Evolutionary conservation across 2,113 vertebrate species (phyloP), one percentile per base, ranked within the genome.

Genomic region (Microtus richardsoni): DNA sequence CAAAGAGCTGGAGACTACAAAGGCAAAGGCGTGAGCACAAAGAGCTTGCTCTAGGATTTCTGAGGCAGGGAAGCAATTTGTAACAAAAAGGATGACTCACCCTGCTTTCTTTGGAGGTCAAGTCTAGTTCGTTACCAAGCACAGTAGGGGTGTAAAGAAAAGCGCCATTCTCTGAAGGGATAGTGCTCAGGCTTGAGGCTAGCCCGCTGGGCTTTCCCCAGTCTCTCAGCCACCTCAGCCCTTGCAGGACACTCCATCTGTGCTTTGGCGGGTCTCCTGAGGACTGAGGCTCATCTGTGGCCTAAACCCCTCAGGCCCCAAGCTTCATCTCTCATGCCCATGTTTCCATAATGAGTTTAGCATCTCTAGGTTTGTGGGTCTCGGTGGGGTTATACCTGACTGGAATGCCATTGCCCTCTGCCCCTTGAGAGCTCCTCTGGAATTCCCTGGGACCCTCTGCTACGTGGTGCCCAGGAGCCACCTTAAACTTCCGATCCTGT

Each of bases 1-100:
- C 71, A 88, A 88, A 85, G 75, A 54, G 60, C 30, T 0, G 3
- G 84, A 89, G 84, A 36, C 4, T n/a, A 52, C 78, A 58, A n/a
- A 94, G 90, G 58, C 24, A 28, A 39, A 83, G 80, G 80, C 30
- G 12, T n/a, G 39, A 44, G n/a, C 28, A 39, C 16, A 44, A 44
- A 64, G 89, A 84, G 85, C 41, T 7, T 9, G 64, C 7, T 30
- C 77, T 71, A 82, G 85, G 52, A 73, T 60, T 91, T 93, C 84
- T 47, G 90, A 95, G 92, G 80, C 92, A 92, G 75, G 92, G 41
- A 79, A 93, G 75, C 75, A 62, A 80, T 66, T 93, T 97, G 91
- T 95, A 66, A 79, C 87, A 66, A 60, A 75, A 75, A 85, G 21
- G 64, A 66, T 68, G 91, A 93, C 22, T 97, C 94, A 73, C 0